A percentile compares a stretch with the other conserved stretches of the same genome.
phyloP scores from a whole-genome alignment of 1,140 invertebrate species.

The Saccostrea glomerata region DNA sequence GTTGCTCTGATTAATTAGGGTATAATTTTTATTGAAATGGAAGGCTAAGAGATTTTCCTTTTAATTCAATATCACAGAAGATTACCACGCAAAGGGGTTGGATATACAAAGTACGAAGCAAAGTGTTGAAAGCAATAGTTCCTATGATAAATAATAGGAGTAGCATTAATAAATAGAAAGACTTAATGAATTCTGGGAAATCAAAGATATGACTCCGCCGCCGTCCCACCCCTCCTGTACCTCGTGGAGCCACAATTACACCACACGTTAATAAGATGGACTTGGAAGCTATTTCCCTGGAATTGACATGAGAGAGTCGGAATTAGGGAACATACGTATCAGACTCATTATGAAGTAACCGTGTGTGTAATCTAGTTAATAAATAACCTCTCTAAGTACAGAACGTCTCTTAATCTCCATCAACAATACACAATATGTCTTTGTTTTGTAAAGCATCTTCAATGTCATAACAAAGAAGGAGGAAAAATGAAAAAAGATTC shows the following conservation, averaged over 20 bases:
- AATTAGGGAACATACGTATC: neutral
- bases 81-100: constrained; percentile 37
- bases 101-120: constrained; percentile 10
- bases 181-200: constrained; percentile 36
- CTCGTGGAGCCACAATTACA: constrained; percentile 22
- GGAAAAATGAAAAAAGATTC: neutral
- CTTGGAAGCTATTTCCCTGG: constrained; percentile 17
- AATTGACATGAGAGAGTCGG: constrained; percentile 29
- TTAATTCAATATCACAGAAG: constrained; percentile 28
- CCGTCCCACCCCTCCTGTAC: neutral
- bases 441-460: neutral
- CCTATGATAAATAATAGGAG: constrained; percentile 25
- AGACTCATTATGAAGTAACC: constrained; percentile 10
- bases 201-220: constrained; percentile 28
- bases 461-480: neutral
- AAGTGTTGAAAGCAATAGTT: constrained; percentile 36
- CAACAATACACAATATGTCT: constrained; percentile 19
- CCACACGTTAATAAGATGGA: neutral
- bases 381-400: neutral
- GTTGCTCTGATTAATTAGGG: constrained; percentile 4
- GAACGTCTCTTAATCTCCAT: neutral
- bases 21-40: constrained; percentile 27
- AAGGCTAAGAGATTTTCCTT: neutral
- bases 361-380: constrained; percentile 1
- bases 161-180: constrained; percentile 24